These are phyloP conservation scores for Ranitomeya variabilis DNA, from an alignment of 2,113 vertebrate genomes.

Conservation along the genomic window DNA sequence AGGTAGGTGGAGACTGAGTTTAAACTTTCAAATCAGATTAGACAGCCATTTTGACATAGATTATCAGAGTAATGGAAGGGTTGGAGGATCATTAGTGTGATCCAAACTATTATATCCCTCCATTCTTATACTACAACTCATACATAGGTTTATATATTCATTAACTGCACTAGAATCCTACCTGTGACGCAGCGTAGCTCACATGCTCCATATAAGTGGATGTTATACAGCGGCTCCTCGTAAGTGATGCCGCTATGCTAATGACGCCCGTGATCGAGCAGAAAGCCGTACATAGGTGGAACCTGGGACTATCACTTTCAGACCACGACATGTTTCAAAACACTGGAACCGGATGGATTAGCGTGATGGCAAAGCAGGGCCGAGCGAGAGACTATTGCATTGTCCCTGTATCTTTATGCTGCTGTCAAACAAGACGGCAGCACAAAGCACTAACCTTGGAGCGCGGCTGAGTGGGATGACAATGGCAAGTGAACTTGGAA, in stretches of 20 bases:
- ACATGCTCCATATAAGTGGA: not conserved
- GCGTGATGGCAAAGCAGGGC: not conserved
- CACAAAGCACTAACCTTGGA: not conserved
- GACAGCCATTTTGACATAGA: too few species aligned
- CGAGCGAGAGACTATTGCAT: not conserved
- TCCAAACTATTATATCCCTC: too few species aligned
- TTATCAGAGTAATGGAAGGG: too few species aligned
- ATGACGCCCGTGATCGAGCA: not conserved
- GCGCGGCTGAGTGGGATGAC: not conserved
- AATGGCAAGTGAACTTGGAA: slow-evolving; percentile 6
- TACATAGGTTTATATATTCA: too few species aligned
- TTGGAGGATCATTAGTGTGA: too few species aligned
- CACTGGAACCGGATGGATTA: not conserved
- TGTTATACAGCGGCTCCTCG: not conserved
- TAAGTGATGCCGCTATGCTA: not conserved
- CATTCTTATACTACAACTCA: too few species aligned
- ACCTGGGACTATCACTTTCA: not conserved
- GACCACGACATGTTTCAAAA: not conserved
- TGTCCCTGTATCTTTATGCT: not conserved
- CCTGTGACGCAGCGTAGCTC: not conserved
- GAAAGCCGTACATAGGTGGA: not conserved
- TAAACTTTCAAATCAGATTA: too few species aligned
- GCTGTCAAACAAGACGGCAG: slow-evolving; percentile 18
- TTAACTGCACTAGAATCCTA: not conserved
- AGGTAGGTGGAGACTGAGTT: too few species aligned